phyloP scores from a whole-genome alignment of 1,140 invertebrate genomes.

The Drosophila sproati region DNA sequence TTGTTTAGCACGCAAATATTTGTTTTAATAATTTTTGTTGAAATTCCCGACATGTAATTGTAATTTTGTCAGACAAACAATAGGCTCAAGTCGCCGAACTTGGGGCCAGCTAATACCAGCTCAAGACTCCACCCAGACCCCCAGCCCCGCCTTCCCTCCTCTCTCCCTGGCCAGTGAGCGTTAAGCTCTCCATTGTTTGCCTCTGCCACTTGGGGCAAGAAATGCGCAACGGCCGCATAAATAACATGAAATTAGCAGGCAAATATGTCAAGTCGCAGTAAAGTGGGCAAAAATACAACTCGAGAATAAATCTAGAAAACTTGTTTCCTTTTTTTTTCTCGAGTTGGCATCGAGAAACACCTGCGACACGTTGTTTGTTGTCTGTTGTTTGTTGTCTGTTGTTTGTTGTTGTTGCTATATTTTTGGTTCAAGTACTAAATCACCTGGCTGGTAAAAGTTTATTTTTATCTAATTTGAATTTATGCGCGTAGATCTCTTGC shows the following conservation, averaged over 20 bases:
- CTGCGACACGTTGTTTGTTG: slow-evolving; percentile 41
- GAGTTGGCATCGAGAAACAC: slow-evolving; percentile 62
- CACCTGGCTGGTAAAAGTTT: slow-evolving; percentile 72
- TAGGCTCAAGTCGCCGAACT: slow-evolving; percentile 38
- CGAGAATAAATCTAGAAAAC: slow-evolving; percentile 54
- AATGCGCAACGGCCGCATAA: slow-evolving; percentile 56
- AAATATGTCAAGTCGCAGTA: slow-evolving; percentile 63
- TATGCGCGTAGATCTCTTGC: slow-evolving; percentile 66
- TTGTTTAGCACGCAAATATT: slow-evolving; percentile 59
- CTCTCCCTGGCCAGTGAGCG: slow-evolving; percentile 22
- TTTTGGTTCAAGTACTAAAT: slow-evolving; percentile 66
- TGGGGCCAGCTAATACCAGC: slow-evolving; percentile 10
- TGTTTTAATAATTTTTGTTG: slow-evolving; percentile 53
- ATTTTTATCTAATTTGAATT: slow-evolving; percentile 75
- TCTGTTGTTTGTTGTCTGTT: background rate
- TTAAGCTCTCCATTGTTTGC: slow-evolving; percentile 67
- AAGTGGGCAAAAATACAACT: slow-evolving; percentile 31
- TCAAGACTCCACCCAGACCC: slow-evolving; percentile 1
- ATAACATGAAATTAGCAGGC: slow-evolving; percentile 76
- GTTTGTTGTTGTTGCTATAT: slow-evolving; percentile 35
- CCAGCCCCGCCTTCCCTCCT: background rate
- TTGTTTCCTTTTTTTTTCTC: slow-evolving; percentile 45
- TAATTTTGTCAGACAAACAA: slow-evolving; percentile 76
- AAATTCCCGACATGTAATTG: slow-evolving; percentile 76
- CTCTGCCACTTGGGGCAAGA: slow-evolving; percentile 29